These are phyloP conservation scores for Drosophila parvula DNA, from an alignment of 1,140 invertebrate genomes.

Conservation along the genomic window DNA sequence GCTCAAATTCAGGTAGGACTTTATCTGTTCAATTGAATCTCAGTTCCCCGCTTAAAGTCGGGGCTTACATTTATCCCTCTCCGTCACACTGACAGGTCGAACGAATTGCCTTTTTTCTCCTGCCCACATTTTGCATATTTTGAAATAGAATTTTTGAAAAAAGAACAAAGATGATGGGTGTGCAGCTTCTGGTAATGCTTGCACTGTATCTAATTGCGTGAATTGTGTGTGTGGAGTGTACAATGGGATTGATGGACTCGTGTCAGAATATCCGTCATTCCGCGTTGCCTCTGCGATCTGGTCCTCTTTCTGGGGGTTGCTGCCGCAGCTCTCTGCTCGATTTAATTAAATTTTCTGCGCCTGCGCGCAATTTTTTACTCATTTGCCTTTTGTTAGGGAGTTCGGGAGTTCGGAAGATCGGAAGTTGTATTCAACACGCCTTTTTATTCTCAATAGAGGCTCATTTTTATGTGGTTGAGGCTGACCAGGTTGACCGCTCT, in stretches of 20 bases:
- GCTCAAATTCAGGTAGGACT: conserved; percentile 16
- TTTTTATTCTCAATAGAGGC: conserved; percentile 12
- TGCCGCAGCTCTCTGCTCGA: conserved; percentile 34
- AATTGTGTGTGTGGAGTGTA: conserved; percentile 51
- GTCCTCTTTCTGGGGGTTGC: conserved; percentile 49
- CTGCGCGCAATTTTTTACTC: conserved; percentile 77
- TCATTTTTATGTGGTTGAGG: conserved; percentile 20
- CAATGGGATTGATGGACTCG: conserved; percentile 70
- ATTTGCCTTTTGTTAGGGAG: conserved; percentile 55
- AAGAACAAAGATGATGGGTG: conserved; percentile 32
- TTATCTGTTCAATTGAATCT: conserved; percentile 52
- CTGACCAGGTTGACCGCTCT: conserved; percentile 21
- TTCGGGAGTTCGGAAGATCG: neutral
- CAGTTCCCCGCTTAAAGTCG: too few species aligned
- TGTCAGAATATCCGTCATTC: conserved; percentile 59
- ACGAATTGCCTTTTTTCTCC: conserved; percentile 24
- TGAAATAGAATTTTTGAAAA: conserved; percentile 37
- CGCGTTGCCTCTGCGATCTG: neutral
- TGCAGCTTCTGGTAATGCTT: conserved; percentile 58
- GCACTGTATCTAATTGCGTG: conserved; percentile 72
- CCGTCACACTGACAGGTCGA: conserved; percentile 44
- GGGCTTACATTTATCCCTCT: conserved; percentile 22
- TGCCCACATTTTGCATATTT: conserved; percentile 50
- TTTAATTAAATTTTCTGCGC: conserved; percentile 82
- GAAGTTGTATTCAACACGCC: conserved; percentile 33